Conservation (phyloP, 2,113 vertebrate species). For the Eidolon helvum region DNA sequence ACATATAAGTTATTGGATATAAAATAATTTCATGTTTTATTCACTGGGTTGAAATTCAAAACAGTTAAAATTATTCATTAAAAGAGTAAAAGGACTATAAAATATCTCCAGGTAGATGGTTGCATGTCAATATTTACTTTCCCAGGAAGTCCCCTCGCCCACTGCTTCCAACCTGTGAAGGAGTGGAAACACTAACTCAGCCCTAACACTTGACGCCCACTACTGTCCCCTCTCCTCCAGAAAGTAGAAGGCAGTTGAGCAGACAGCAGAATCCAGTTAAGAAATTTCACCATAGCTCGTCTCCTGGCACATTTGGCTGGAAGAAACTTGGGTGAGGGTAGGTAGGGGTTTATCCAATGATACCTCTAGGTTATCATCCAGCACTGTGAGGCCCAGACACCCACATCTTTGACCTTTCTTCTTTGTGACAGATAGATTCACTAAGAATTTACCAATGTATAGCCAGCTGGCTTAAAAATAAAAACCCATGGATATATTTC, state of each 20-base stretch:
- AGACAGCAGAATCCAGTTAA: not conserved
- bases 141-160: not conserved
- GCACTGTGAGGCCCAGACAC: not conserved
- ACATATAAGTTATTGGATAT: not conserved
- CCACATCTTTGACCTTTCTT: not conserved
- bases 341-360: not conserved
- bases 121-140: not conserved
- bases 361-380: not conserved
- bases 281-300: not conserved
- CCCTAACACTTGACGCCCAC: not conserved
- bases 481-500: not conserved
- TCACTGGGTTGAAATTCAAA: not conserved
- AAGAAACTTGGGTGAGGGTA: not conserved
- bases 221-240: not conserved
- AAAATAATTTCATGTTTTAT: not conserved
- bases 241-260: not conserved
- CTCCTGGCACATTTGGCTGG: not conserved
- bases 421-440: not conserved
- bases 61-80: not conserved
- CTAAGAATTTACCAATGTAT: not conserved
- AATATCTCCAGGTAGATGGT: not conserved
- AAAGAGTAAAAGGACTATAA: not conserved
- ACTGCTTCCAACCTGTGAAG: not conserved
- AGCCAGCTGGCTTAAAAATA: not conserved
- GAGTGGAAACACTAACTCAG: not conserved